Evolutionary conservation across 2,113 vertebrate species (phyloP), one percentile per base, ranked within the genome.

Genomic region (Apteryx owenii): DNA sequence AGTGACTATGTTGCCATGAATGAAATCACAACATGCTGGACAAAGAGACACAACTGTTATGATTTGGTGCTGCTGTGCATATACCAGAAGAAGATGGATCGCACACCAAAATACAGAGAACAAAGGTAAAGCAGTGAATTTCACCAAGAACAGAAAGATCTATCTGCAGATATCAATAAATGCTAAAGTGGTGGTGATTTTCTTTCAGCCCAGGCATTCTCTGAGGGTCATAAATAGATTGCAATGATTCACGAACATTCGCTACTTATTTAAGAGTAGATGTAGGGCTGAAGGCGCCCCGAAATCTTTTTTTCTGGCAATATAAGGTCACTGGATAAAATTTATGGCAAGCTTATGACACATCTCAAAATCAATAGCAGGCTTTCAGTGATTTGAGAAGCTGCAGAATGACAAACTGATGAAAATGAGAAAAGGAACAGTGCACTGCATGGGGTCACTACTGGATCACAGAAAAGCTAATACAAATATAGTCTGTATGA

Each of bases 331-430:
- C 36, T 50, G 10, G 50, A 62, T 50, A 85, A 92, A 93, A 89
- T 62, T 54, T 61, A 95, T 1, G 2, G 50, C 70, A 94, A 92
- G 82, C 48, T 42, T 51, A 82, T 13, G 54, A 91, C 51, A 73
- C 28, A 81, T 68, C 23, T 76, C 62, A 91, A 95, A 93, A 94
- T 88, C 85, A 86, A 83, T 22, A 94, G 93, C 22, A 84, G 12
- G 5, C 42, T 95, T 86, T 85, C 60, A 86, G 76, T 48, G 64
- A 93, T 87, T 65, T 93, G 48, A 93, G 81, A 93, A 89, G 76
- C 71, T 68, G n/a, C 66, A 87, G 90, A 95, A 86, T 14, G 81
- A 50, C 54, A 69, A 95, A 93, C 81, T 91, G 87, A 94, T 81
- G 68, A 85, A 90, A 93, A 95, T 12, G 31, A 88, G 76, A 77